Conservation (phyloP, 2,888 invertebrate genomes). For the Glaucopsyche alexis region DNA sequence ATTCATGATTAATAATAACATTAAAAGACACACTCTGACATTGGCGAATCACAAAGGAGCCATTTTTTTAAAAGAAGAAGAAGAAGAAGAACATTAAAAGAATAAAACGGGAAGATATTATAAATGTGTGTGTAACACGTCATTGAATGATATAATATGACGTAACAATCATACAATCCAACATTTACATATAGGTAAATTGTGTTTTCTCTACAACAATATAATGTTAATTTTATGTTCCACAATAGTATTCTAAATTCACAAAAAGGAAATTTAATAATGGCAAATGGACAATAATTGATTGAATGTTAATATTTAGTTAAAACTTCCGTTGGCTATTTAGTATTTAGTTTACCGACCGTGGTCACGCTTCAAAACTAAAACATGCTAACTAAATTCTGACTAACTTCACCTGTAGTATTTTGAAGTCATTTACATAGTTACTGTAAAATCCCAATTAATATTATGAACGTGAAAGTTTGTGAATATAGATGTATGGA, state of each 20-base stretch:
- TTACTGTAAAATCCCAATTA: neutral
- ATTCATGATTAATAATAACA: no score
- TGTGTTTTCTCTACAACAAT: neutral
- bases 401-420: neutral
- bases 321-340: neutral
- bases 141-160: no score
- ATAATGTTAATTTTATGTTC: neutral
- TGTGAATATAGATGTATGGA: no score
- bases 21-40: no score
- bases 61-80: no score
- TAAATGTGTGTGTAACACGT: no score
- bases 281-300: neutral
- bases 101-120: no score
- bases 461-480: no score
- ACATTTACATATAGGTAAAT: neutral
- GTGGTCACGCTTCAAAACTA: neutral
- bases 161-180: neutral
- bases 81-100: no score
- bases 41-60: no score
- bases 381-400: slow-evolving; percentile 1
- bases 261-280: neutral
- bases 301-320: neutral
- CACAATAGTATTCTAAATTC: neutral
- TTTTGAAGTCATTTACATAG: neutral
- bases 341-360: neutral